Evolutionary conservation across 1,140 invertebrate species (phyloP).

Genomic region (Neodiprion lecontei): DNA sequence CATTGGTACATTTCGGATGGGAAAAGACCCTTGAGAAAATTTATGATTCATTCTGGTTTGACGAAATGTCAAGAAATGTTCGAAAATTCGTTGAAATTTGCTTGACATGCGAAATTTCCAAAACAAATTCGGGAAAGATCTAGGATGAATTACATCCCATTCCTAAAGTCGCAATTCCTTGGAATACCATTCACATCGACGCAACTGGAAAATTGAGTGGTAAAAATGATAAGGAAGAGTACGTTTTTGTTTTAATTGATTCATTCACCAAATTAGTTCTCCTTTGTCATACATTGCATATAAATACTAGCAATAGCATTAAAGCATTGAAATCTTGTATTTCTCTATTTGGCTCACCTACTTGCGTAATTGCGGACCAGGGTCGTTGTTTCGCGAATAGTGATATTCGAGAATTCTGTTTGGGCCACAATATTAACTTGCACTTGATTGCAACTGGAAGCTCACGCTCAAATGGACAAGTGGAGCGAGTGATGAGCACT

Average conservation of each 20-base stretch:
- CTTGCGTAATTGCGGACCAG: slow-evolving; percentile 40
- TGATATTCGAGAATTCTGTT: slow-evolving; percentile 41
- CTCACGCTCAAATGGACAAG: slow-evolving; percentile 30
- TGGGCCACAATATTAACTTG: slow-evolving; percentile 25
- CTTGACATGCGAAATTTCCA: slow-evolving; percentile 32
- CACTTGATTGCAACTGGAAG: slow-evolving; percentile 26
- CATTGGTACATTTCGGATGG: slow-evolving; percentile 34
- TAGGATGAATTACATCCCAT: slow-evolving; percentile 23
- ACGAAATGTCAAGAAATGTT: slow-evolving; percentile 33
- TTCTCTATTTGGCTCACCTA: slow-evolving; percentile 38
- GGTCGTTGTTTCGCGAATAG: slow-evolving; percentile 40
- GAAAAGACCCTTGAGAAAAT: slow-evolving; percentile 41
- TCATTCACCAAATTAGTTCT: slow-evolving; percentile 41
- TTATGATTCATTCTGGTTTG: slow-evolving; percentile 41
- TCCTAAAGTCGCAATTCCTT: too few relatives aligned
- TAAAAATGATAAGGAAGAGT: slow-evolving; percentile 27
- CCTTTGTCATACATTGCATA: not conserved
- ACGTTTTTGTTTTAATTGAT: slow-evolving; percentile 45
- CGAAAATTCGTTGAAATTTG: slow-evolving; percentile 38
- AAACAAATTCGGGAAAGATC: slow-evolving; percentile 30
- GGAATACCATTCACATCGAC: too few relatives aligned
- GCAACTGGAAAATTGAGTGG: too few relatives aligned
- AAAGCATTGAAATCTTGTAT: slow-evolving; percentile 17
- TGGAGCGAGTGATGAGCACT: slow-evolving; percentile 41
- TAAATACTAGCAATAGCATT: not conserved